phyloP scores from a whole-genome alignment of 2,888 invertebrate genomes.

The Leucophenga montana region DNA sequence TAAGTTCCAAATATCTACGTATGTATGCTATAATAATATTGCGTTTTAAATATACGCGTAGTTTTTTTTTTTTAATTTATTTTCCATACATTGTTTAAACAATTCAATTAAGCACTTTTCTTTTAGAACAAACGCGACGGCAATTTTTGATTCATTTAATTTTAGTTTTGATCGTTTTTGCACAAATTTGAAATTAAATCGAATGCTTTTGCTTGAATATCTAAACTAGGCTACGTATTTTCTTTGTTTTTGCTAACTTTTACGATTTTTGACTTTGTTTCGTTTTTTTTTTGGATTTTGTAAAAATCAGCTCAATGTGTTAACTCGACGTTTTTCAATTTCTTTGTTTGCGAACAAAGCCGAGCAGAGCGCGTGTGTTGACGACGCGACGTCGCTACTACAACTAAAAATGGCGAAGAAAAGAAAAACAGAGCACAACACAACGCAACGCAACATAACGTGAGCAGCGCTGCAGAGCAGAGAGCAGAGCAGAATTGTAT shows the following conservation, averaged over 20 bases:
- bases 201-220: not conserved
- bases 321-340: conserved; percentile 28
- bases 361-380: conserved; percentile 70
- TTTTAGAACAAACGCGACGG: conserved; percentile 50
- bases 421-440: too few species aligned
- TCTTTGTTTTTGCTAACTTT: conserved; percentile 29
- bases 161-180: not conserved
- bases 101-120: conserved; percentile 33
- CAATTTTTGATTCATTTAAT: conserved; percentile 43
- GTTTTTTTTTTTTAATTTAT: conserved; percentile 22
- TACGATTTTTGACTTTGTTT: conserved; percentile 27
- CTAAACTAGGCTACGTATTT: not conserved
- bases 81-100: conserved; percentile 15
- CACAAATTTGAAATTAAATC: conserved; percentile 14
- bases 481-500: not conserved
- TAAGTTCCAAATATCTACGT: conserved; percentile 30
- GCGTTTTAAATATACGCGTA: not conserved
- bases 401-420: conserved; percentile 50
- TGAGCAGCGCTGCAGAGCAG: conserved; percentile 32
- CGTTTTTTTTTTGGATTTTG: conserved; percentile 11
- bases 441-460: conserved; percentile 43
- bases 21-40: too few species aligned
- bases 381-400: conserved; percentile 74
- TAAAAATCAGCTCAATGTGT: conserved; percentile 18
- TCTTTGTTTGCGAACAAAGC: conserved; percentile 44